phyloP scores from a whole-genome alignment of 2,797 vertebrate species.

The Leptoclinus maculatus region DNA sequence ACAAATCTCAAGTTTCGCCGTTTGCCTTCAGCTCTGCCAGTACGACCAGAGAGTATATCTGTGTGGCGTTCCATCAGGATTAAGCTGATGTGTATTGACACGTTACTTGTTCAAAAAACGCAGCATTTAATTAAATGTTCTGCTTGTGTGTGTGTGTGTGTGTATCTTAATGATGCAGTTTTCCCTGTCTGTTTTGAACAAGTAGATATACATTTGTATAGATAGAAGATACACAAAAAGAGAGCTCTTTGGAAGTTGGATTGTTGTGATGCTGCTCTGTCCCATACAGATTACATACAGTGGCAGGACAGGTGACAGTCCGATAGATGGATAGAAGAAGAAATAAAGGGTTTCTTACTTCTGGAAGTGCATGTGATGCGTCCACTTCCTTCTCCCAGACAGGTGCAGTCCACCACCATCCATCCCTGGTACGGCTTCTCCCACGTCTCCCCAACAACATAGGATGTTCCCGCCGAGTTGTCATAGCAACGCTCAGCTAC shows the following conservation, averaged over 20 bases:
- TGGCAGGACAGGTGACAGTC: not conserved
- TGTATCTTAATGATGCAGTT: not conserved
- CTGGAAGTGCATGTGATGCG: slow-evolving; percentile 96
- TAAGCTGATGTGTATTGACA: not conserved
- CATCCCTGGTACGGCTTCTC: slow-evolving; percentile 97
- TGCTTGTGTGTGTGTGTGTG: not conserved
- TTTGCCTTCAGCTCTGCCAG: slow-evolving; percentile 14
- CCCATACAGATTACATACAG: not conserved
- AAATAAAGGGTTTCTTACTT: slow-evolving; percentile 84
- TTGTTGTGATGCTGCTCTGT: not conserved
- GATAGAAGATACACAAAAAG: not conserved
- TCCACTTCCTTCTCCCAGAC: slow-evolving; percentile 94
- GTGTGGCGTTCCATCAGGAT: not conserved
- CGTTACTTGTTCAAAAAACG: not conserved
- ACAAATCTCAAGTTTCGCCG: slow-evolving; percentile 21
- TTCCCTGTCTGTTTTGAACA: not conserved
- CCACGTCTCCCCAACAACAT: slow-evolving; percentile 95
- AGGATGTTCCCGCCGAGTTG: slow-evolving; percentile 87
- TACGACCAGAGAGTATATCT: not conserved
- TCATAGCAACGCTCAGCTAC: slow-evolving; percentile 97
- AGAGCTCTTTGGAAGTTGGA: not conserved
- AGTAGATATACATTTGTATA: not conserved
- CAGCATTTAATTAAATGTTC: slow-evolving; percentile 2
- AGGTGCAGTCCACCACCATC: slow-evolving; percentile 99
- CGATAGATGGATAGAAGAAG: not conserved